Evolutionary conservation across 2,888 invertebrate genomes (phyloP), one percentile per base, ranked within the genome.

Genomic region (Idaea biselata): DNA sequence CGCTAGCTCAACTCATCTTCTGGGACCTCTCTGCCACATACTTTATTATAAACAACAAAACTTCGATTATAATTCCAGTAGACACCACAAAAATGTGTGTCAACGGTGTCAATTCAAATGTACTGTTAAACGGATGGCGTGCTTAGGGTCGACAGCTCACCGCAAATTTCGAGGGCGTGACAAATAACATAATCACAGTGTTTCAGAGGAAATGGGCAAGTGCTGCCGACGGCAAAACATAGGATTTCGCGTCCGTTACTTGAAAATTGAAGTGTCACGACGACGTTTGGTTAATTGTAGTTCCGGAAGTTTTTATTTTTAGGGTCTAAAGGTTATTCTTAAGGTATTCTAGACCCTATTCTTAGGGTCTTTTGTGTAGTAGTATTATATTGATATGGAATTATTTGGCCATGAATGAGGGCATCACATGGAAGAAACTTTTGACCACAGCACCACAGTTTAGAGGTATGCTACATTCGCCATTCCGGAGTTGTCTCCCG

Each of bases 151-250:
- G 71, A 68, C 73, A 44, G 14, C 44, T 44, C 11, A 73, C 76
- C 79, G 74, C 77, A 77, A 77, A 77, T 80, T 81, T 81, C 75
- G 73, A 81, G 84, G 83, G 83, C 86, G 86, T 84, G 77, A 83
- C 86, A 77, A 70, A 75, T 75, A 56, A 74, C 63, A 68, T 78
- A 77, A 80, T 76, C 71, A 72, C 61, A 55, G 69, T 65, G 70
- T 67, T 71, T 68, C 70, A 64, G 63, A 69, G 68, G 65, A 69
- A 68, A 62, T 63, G 61, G 61, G 65, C 33, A 64, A 61, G 65
- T 61, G 58, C 16, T n/a, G 53, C 58, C 55, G 57, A 32, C 44
- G 60, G 17, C 56, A 16, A 25, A 56, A 57, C 33, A 58, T 54
- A 18, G 64, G 64, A 16, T 65, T 58, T 53, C 16, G 62, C 57